These are phyloP conservation scores for Diaprepes abbreviatus DNA, from an alignment of 2,888 invertebrate species.

Conservation along the genomic window DNA sequence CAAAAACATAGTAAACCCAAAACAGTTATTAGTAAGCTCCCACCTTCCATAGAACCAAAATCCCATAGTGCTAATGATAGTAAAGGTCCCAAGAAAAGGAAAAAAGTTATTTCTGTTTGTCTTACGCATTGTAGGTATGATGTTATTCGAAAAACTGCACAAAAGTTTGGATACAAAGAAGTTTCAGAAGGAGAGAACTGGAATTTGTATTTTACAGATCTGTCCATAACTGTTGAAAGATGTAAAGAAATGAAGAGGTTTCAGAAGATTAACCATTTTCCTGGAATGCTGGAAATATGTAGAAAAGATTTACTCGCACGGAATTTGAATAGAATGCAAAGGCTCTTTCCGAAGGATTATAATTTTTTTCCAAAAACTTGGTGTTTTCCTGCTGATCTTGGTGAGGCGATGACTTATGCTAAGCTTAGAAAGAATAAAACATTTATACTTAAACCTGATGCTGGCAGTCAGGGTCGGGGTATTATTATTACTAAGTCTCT, in stretches of 20 bases:
- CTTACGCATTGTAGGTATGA: slow-evolving; percentile 81
- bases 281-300: slow-evolving; percentile 70
- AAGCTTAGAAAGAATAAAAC: slow-evolving; percentile 80
- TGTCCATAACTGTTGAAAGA: slow-evolving; percentile 86
- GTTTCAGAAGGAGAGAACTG: slow-evolving; percentile 86
- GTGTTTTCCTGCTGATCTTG: slow-evolving; percentile 91
- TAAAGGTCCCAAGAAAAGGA: slow-evolving; percentile 51
- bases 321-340: slow-evolving; percentile 91
- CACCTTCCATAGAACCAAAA: slow-evolving; percentile 30
- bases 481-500: slow-evolving; percentile 88
- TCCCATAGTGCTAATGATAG: slow-evolving; percentile 16
- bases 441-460: slow-evolving; percentile 92
- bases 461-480: slow-evolving; percentile 91
- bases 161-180: slow-evolving; percentile 81
- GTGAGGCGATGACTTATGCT: slow-evolving; percentile 80
- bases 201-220: slow-evolving; percentile 94
- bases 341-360: slow-evolving; percentile 90
- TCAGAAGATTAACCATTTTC: slow-evolving; percentile 94
- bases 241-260: slow-evolving; percentile 94
- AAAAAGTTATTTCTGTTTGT: slow-evolving; percentile 72
- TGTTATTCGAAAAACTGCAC: slow-evolving; percentile 78
- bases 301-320: slow-evolving; percentile 90
- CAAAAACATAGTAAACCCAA: slow-evolving; percentile 29
- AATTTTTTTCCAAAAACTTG: slow-evolving; percentile 94
- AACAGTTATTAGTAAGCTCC: slow-evolving; percentile 42